phyloP scores from a whole-genome alignment of 2,888 invertebrate genomes.

The Candidula unifasciata region DNA sequence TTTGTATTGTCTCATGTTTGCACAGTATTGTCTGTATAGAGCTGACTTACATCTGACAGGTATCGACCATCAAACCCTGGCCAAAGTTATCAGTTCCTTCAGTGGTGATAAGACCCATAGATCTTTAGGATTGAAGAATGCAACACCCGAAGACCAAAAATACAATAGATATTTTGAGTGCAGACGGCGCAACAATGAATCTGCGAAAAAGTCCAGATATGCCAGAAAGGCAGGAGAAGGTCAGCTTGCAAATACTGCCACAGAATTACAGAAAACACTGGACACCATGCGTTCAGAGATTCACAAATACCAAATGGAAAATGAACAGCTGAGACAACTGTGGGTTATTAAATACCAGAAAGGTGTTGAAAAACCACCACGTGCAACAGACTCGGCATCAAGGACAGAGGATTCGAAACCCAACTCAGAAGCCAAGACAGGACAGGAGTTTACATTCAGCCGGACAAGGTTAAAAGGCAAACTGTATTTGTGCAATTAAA shows the following conservation, averaged over 20 bases:
- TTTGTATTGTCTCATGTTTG: too few relatives aligned
- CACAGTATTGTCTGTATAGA: too few relatives aligned
- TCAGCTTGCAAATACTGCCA: conserved; percentile 90
- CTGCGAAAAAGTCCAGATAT: conserved; percentile 82
- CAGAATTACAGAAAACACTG: conserved; percentile 88
- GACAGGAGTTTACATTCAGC: too few relatives aligned
- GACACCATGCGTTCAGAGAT: conserved; percentile 26
- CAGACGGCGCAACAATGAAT: conserved; percentile 48
- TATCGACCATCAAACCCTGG: conserved; percentile 32
- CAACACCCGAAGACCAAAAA: conserved; percentile 52
- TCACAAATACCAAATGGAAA: conserved; percentile 32
- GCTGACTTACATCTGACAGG: not conserved
- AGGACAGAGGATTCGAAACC: too few relatives aligned
- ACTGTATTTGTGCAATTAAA: too few relatives aligned
- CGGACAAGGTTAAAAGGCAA: too few relatives aligned
- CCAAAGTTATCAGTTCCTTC: conserved; percentile 41
- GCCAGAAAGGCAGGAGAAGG: conserved; percentile 91
- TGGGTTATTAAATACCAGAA: conserved; percentile 40
- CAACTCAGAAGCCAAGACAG: too few relatives aligned
- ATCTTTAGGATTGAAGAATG: conserved; percentile 49
- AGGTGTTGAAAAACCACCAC: not conserved
- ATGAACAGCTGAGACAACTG: conserved; percentile 22
- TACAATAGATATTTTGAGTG: conserved; percentile 50
- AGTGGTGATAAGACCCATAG: conserved; percentile 33
- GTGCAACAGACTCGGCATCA: not conserved